A percentile compares a stretch with the other conserved stretches of the same genome.
Evolutionary conservation across 1,140 invertebrate species (phyloP).

Genomic region (Riptortus pedestris): DNA sequence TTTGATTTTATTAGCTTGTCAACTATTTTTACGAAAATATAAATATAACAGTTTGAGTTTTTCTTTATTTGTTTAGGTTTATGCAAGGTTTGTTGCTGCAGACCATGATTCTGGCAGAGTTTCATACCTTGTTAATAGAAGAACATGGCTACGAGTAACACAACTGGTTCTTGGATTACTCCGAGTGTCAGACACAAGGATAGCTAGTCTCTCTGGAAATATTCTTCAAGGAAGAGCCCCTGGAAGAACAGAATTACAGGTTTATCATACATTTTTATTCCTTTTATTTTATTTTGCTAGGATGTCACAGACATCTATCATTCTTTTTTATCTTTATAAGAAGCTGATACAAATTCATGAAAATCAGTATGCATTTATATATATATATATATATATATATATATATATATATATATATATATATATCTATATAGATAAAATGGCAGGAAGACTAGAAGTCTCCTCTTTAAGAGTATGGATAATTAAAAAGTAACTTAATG

Average conservation of each 20-base stretch:
- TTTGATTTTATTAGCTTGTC: no score
- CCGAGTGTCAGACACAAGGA: constrained; percentile 75
- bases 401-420: no score
- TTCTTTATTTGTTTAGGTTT: no score
- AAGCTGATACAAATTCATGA: not conserved
- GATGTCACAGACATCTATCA: no score
- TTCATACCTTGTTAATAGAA: constrained; percentile 77
- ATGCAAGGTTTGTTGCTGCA: constrained; percentile 76
- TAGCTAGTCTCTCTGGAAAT: constrained; percentile 68
- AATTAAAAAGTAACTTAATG: no score
- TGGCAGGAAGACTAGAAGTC: no score
- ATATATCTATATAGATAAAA: no score
- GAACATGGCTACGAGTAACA: constrained; percentile 78
- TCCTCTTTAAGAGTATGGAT: no score
- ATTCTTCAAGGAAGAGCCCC: constrained; percentile 77
- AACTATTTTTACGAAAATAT: no score
- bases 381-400: not conserved
- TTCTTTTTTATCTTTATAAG: not conserved
- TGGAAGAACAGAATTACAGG: constrained; percentile 86
- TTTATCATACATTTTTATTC: constrained; percentile 35
- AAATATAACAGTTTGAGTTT: no score
- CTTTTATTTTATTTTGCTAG: no score
- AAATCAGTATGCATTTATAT: not conserved
- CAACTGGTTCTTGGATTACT: constrained; percentile 76
- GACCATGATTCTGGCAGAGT: constrained; percentile 85